A percentile compares a stretch with the other conserved stretches of the same genome.
phyloP scores from a whole-genome alignment of 2,888 invertebrate species.

The Patella pellucida region DNA sequence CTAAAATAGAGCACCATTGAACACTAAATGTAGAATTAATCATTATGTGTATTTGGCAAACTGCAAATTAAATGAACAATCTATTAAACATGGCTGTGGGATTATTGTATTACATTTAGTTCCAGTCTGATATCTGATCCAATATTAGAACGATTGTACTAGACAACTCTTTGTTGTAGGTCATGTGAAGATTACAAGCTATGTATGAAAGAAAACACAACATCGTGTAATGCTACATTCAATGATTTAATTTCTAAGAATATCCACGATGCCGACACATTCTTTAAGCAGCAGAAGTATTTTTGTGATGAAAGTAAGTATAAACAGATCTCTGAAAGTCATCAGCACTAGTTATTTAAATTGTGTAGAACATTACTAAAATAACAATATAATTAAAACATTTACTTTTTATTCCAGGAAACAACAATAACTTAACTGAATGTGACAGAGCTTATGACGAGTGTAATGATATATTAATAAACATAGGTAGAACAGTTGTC shows the following conservation, averaged over 20 bases:
- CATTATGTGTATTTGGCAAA: no score
- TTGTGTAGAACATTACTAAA: neutral
- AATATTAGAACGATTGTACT: neutral
- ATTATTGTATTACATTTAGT: neutral
- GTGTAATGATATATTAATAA: neutral
- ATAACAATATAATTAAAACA: neutral
- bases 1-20: neutral
- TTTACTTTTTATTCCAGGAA: neutral
- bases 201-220: constrained; percentile 2
- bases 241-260: neutral
- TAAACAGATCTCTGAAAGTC: no score
- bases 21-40: neutral
- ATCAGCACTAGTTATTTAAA: no score
- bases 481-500: constrained; percentile 4
- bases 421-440: neutral
- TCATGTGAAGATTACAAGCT: neutral
- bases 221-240: neutral
- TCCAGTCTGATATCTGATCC: neutral
- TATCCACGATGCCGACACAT: neutral
- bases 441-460: neutral
- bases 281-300: neutral
- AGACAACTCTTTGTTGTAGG: neutral
- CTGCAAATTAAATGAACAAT: no score
- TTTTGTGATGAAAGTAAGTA: constrained; percentile 4
- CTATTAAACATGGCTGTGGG: no score